Evolutionary conservation across 2,113 vertebrate species (phyloP).

Genomic region (Oenanthe melanoleuca): DNA sequence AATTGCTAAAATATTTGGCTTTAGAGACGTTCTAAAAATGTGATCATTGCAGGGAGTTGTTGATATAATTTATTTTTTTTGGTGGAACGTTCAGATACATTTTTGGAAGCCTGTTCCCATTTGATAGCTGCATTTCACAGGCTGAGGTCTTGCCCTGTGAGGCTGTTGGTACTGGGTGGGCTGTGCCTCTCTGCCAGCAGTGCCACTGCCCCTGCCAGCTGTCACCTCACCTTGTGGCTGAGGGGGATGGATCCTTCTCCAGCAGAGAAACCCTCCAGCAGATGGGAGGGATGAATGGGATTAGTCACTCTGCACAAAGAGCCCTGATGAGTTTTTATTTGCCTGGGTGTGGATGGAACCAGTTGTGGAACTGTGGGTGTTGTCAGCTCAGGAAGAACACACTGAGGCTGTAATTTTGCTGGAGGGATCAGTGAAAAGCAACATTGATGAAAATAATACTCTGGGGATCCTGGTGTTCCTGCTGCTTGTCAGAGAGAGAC

Average conservation of each 20-base stretch:
- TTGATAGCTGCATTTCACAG: accelerated
- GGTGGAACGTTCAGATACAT: background rate
- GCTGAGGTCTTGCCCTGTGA: accelerated
- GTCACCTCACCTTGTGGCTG: accelerated
- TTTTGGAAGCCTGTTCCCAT: background rate
- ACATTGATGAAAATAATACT: background rate
- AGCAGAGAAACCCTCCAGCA: background rate
- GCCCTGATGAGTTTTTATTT: slow-evolving; percentile 24
- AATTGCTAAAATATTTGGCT: background rate
- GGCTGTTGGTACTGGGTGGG: accelerated
- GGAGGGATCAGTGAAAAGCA: background rate
- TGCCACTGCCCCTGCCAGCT: accelerated
- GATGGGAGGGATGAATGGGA: slow-evolving; percentile 45
- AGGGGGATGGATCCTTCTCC: background rate
- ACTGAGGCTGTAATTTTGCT: slow-evolving; percentile 1
- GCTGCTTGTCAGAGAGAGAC: background rate
- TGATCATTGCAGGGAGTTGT: background rate
- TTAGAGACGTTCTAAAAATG: background rate
- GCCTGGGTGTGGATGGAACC: background rate
- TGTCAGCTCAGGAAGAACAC: slow-evolving; percentile 24
- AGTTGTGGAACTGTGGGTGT: background rate
- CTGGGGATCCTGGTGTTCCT: slow-evolving; percentile 9
- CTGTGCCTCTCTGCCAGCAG: accelerated
- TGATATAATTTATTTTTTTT: background rate
- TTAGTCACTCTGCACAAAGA: slow-evolving; percentile 39